Evolutionary conservation across 2,113 vertebrate species (phyloP).

Genomic region (Passer montanus): DNA sequence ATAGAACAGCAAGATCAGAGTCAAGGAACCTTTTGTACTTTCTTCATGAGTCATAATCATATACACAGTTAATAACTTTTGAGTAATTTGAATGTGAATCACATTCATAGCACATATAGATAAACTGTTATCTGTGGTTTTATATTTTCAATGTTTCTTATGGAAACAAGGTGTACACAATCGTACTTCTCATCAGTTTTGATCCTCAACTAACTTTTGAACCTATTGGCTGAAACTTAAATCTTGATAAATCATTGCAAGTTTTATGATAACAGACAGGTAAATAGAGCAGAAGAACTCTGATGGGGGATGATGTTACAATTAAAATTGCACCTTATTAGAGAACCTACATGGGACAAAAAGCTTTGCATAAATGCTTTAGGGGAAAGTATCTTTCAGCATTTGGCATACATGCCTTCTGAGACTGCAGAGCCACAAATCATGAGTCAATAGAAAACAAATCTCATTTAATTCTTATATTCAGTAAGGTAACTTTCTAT

Average conservation of each 20-base stretch:
- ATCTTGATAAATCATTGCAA: not conserved
- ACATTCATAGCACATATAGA: not conserved
- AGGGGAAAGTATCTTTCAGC: not conserved
- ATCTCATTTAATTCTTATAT: not conserved
- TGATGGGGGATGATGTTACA: not conserved
- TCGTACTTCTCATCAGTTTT: not conserved
- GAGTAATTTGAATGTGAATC: constrained; percentile 21
- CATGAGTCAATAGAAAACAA: not conserved
- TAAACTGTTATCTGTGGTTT: not conserved
- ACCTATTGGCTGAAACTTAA: not conserved
- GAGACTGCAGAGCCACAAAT: not conserved
- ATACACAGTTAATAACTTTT: not conserved
- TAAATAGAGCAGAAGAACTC: not conserved
- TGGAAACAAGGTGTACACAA: not conserved
- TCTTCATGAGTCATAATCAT: constrained; percentile 24
- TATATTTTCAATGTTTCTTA: not conserved
- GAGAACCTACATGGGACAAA: not conserved
- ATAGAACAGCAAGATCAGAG: not conserved
- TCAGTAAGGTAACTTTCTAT: not conserved
- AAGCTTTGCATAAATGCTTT: not conserved
- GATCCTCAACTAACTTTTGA: not conserved
- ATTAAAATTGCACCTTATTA: not conserved
- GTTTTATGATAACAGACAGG: not conserved
- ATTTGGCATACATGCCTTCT: not conserved
- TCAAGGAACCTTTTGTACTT: constrained; percentile 15